These are phyloP conservation scores for Craterocephalus amniculus DNA, from an alignment of 2,797 vertebrate species.

Conservation along the genomic window DNA sequence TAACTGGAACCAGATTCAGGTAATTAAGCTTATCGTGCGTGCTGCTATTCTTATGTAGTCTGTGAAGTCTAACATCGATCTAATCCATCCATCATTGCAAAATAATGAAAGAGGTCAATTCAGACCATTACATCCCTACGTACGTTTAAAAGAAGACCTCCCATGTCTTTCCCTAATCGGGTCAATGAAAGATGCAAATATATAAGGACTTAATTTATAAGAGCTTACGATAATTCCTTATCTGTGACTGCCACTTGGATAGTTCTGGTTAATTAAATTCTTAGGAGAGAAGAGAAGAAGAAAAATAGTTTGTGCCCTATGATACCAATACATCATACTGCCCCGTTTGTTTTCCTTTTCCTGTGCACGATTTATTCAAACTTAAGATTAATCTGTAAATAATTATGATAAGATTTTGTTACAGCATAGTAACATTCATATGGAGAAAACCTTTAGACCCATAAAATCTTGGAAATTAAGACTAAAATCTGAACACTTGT, in stretches of 20 bases:
- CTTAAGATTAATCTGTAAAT: not conserved
- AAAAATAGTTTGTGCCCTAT: not conserved
- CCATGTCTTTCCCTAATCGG: not conserved
- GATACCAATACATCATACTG: not conserved
- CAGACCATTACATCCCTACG: not conserved
- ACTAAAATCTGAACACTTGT: not conserved
- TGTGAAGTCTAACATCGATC: not conserved
- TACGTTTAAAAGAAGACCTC: not conserved
- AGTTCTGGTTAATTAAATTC: not conserved
- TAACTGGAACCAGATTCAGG: slow-evolving; percentile 7
- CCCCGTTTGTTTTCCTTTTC: not conserved
- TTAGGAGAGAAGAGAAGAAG: not conserved
- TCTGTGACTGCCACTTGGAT: not conserved
- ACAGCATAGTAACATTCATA: not conserved
- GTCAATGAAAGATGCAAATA: not conserved
- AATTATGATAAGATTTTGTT: not conserved
- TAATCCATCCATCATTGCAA: slow-evolving; percentile 3
- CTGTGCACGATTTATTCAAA: not conserved
- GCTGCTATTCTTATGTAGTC: not conserved
- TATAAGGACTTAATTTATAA: no score
- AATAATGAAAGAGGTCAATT: not conserved
- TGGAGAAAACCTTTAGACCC: not conserved
- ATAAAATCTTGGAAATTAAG: not conserved
- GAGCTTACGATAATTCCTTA: not conserved
- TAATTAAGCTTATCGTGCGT: not conserved